These are phyloP conservation scores for Dryobota labecula DNA, from an alignment of 2,888 invertebrate genomes.

Conservation along the genomic window DNA sequence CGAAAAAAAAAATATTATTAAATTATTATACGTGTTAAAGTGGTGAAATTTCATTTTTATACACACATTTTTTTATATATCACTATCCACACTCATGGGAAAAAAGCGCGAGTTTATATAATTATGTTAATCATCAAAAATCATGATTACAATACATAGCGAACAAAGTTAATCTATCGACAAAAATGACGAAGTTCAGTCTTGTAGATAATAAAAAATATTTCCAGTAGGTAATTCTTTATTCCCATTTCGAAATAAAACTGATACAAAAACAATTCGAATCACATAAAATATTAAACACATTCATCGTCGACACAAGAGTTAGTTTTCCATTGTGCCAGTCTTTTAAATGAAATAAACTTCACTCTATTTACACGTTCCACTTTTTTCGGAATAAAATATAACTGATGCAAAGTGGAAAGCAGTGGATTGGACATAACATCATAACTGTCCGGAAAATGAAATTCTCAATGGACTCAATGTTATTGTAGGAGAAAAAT, in stretches of 20 bases:
- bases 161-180: background rate
- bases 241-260: background rate
- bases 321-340: background rate
- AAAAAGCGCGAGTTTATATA: background rate
- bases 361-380: background rate
- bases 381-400: conserved; percentile 26
- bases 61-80: no score
- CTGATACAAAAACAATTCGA: background rate
- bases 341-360: conserved; percentile 5
- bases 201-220: background rate
- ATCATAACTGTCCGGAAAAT: conserved; percentile 7
- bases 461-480: background rate
- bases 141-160: background rate
- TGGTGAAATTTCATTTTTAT: no score
- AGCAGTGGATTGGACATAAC: conserved; percentile 9
- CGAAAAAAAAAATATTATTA: no score
- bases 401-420: conserved; percentile 7
- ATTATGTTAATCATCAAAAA: background rate
- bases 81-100: background rate
- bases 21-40: no score
- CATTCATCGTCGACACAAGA: background rate
- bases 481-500: conserved; percentile 3
- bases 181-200: background rate
- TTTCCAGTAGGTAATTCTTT: background rate
- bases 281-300: conserved; percentile 1